A percentile compares a stretch with the other conserved stretches of the same genome.
These are phyloP conservation scores for Cyphomyrus plagiostoma DNA, from an alignment of 2,113 vertebrate genomes.

Conservation along the genomic window DNA sequence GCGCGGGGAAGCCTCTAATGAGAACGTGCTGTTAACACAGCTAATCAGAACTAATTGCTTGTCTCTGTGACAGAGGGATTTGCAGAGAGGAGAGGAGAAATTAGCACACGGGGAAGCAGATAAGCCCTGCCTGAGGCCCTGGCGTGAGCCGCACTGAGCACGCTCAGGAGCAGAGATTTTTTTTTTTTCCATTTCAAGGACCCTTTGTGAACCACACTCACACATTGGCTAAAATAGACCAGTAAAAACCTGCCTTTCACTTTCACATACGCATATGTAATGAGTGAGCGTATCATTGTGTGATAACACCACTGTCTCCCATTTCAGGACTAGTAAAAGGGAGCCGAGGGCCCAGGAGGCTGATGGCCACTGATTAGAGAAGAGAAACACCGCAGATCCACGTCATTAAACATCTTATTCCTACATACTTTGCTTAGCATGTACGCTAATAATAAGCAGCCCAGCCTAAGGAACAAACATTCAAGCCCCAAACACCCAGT, in stretches of 20 bases:
- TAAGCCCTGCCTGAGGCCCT: slow-evolving; percentile 15
- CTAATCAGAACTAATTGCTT: slow-evolving; percentile 51
- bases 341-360: neutral
- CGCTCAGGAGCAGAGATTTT: slow-evolving; percentile 18
- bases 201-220: neutral
- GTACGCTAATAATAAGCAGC: neutral
- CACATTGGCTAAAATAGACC: neutral
- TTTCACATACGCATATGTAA: neutral
- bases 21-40: slow-evolving; percentile 24
- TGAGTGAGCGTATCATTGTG: neutral
- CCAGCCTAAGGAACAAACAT: neutral
- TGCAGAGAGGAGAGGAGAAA: slow-evolving; percentile 26
- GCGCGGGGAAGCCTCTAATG: neutral
- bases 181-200: neutral
- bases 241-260: neutral
- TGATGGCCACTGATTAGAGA: neutral
- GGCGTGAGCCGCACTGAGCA: slow-evolving; percentile 11
- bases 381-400: neutral
- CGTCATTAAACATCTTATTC: neutral
- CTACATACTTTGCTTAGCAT: neutral
- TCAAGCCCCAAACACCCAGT: neutral
- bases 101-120: slow-evolving; percentile 44
- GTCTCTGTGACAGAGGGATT: slow-evolving; percentile 29
- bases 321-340: neutral
- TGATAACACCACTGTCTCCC: neutral